A percentile compares a stretch with the other conserved stretches of the same genome.
Evolutionary conservation across 64 coral and sea anemone genomes (phyloP).

Genomic region (Stichodactyla helianthus): DNA sequence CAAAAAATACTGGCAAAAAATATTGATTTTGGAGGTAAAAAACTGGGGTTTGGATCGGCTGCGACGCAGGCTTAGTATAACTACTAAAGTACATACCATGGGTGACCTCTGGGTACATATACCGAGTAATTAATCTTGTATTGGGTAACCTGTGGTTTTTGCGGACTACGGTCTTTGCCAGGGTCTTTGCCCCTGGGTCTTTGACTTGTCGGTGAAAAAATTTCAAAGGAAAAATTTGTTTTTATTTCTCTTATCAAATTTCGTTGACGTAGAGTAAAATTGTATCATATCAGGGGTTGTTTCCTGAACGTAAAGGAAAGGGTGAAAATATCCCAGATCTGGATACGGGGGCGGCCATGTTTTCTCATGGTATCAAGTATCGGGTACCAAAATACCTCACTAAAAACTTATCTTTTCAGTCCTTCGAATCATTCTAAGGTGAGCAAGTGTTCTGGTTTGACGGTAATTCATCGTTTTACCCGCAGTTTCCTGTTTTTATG

Average conservation of each 20-base stretch:
- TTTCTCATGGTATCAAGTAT: not conserved
- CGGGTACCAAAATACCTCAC: not conserved
- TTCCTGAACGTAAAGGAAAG: conserved; percentile 1
- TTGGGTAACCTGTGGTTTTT: no score
- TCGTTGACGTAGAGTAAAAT: not conserved
- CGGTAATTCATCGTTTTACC: not conserved
- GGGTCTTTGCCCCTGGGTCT: no score
- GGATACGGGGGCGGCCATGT: not conserved
- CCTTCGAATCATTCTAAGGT: not conserved
- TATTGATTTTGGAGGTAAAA: no score
- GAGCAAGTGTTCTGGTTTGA: not conserved
- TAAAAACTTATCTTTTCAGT: not conserved
- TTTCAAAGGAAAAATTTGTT: not conserved
- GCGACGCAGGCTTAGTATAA: no score
- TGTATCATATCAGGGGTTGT: not conserved
- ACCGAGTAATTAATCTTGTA: no score
- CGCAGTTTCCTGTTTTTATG: not conserved
- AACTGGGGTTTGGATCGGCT: no score
- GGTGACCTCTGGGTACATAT: no score
- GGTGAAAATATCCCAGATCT: not conserved
- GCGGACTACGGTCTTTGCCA: no score
- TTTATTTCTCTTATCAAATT: not conserved
- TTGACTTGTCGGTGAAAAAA: not conserved
- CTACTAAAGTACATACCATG: no score
- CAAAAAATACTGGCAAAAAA: no score